Evolutionary conservation across 2,888 invertebrate genomes (phyloP), one percentile per base, ranked within the genome.

Genomic region (Athalia rosae): DNA sequence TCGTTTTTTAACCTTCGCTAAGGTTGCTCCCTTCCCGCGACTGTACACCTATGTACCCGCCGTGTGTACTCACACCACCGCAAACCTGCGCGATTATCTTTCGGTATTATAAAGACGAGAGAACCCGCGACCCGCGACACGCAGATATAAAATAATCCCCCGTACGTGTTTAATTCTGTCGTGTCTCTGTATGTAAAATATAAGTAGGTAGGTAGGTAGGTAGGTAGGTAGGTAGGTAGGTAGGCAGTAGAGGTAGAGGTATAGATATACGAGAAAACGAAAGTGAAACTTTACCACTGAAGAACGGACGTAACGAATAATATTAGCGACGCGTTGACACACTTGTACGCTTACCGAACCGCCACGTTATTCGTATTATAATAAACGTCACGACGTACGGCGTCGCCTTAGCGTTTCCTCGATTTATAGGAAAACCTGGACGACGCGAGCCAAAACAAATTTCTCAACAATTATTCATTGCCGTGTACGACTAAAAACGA

Each of bases 1-100:
- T 87, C 87, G 85, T 82, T 83, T 83, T 82, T 82, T 59, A 78
- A 78, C 74, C 74, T 74, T 74, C 74, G 74, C 28, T 62, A 62
- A 74, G 74, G 74, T 74, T 61, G 74, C 41, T 74, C 58, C 71
- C 43, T 56, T 71, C 15, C 58, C 58, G 58, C 28, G 8, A 13
- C 66, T 13, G n/a, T n/a, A n/a, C n/a, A 6, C 4, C 50, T 15
- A n/a, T n/a, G n/a, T n/a, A n/a, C n/a, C 13, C 71, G 73, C 56
- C 15, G 8, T 15, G 8, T 50, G 11, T 15, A 15, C 59, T 13
- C 58, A 58, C 58, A 11, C 50, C 3, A 50, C 50, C 11, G n/a
- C n/a, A n/a, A 9, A 50, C 50, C 50, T 50, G 11, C 59, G 59
- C n/a, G 59, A 15, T 8, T 13, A 48, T 28, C 50, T 9, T 50